Conservation (phyloP, 1,140 invertebrate species). For the Bathynomus jamesi region DNA sequence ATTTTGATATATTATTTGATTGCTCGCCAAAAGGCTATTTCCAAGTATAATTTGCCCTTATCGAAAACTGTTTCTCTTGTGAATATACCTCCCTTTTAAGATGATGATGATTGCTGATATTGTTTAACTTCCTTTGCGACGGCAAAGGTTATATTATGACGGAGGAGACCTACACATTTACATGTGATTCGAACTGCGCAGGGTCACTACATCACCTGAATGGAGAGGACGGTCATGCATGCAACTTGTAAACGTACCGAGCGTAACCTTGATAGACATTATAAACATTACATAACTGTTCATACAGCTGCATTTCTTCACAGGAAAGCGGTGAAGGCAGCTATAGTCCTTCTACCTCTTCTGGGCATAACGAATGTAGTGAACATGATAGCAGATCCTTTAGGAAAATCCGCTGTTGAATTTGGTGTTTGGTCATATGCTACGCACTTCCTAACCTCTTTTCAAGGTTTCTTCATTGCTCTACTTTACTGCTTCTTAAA, state of each 20-base stretch:
- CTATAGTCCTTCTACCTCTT: slow-evolving; percentile 68
- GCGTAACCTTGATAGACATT: neutral
- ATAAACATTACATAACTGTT: neutral
- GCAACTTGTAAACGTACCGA: neutral
- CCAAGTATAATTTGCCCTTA: too few species aligned
- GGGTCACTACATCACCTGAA: too few species aligned
- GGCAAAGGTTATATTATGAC: too few species aligned
- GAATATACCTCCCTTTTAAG: too few species aligned
- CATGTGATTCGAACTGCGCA: too few species aligned
- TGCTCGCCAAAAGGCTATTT: too few species aligned
- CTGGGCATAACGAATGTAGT: slow-evolving; percentile 70
- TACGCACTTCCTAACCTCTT: slow-evolving; percentile 36
- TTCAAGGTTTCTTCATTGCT: slow-evolving; percentile 73
- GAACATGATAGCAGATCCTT: slow-evolving; percentile 59
- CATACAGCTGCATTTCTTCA: neutral
- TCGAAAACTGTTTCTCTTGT: too few species aligned
- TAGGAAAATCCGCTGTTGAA: slow-evolving; percentile 55
- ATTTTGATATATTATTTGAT: too few species aligned
- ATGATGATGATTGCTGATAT: too few species aligned
- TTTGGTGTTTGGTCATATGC: slow-evolving; percentile 72
- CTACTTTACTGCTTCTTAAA: slow-evolving; percentile 88
- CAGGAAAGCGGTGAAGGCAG: slow-evolving; percentile 71
- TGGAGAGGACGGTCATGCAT: too few species aligned
- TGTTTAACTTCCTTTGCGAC: too few species aligned
- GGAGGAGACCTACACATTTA: too few species aligned